phyloP scores from a whole-genome alignment of 2,113 vertebrate genomes.

The Dicerorhinus sumatrensis region DNA sequence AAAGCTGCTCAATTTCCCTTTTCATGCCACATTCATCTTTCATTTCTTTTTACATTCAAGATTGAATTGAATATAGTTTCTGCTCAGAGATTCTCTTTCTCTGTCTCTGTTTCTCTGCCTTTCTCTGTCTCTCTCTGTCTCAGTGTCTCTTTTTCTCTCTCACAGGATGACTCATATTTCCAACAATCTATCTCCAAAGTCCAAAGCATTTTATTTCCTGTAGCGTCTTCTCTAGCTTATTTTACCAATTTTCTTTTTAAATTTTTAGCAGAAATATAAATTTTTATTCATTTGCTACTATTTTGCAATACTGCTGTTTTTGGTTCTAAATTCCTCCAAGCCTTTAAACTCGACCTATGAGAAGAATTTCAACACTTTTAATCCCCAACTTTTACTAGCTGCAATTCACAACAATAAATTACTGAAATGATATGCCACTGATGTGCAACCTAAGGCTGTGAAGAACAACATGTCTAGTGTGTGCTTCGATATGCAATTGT shows the following conservation, averaged over 20 bases:
- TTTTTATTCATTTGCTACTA: not conserved
- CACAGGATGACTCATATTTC: not conserved
- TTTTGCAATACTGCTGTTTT: not conserved
- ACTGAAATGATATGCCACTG: not conserved
- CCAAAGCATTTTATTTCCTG: not conserved
- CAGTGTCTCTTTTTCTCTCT: not conserved
- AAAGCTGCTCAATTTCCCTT: not conserved
- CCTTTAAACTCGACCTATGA: not conserved
- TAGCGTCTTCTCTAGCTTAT: not conserved
- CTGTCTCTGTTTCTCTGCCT: not conserved
- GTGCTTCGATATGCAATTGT: not conserved
- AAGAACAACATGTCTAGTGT: rapidly evolving
- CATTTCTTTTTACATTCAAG: not conserved
- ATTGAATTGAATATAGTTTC: not conserved
- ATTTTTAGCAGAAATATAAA: not conserved
- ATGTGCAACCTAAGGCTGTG: not conserved
- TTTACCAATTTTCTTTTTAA: not conserved
- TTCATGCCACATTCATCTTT: not conserved
- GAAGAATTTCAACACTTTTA: not conserved
- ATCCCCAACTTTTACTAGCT: not conserved
- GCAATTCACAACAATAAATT: not conserved
- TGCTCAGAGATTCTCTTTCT: not conserved
- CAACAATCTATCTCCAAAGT: not conserved
- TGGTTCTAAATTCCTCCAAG: not conserved
- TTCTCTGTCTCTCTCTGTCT: not conserved